Conservation (phyloP, 2,113 vertebrate species). For the Cyprinus carpio region DNA sequence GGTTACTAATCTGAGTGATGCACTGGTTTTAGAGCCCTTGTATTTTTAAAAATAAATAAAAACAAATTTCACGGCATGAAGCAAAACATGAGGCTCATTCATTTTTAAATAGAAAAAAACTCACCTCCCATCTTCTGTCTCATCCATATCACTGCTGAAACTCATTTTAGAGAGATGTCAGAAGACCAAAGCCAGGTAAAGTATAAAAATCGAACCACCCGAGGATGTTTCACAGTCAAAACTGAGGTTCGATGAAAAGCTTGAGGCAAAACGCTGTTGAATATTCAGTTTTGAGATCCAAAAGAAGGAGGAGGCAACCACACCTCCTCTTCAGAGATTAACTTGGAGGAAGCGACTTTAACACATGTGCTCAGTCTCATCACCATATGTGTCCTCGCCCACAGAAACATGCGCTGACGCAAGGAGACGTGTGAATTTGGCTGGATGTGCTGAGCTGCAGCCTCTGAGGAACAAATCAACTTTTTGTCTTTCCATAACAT, state of each 20-base stretch:
- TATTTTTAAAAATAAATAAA: neutral
- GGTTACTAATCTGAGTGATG: conserved; percentile 39
- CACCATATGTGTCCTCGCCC: conserved; percentile 38
- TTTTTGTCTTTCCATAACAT: conserved; percentile 65
- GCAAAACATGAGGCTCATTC: neutral
- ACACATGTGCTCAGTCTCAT: conserved; percentile 54
- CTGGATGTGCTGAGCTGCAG: conserved; percentile 15
- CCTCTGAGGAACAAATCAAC: conserved; percentile 56
- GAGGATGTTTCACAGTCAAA: conserved; percentile 11
- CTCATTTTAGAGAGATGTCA: conserved; percentile 63
- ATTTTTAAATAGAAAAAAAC: conserved; percentile 44
- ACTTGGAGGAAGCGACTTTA: conserved; percentile 65
- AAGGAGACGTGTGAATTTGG: conserved; percentile 51
- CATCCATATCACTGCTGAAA: conserved; percentile 70
- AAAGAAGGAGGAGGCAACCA: conserved; percentile 59
- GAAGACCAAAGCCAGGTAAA: neutral
- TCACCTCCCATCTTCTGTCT: conserved; percentile 76
- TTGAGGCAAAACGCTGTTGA: conserved; percentile 50
- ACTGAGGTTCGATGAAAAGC: conserved; percentile 49
- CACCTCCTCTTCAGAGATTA: conserved; percentile 78
- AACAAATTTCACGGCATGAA: neutral
- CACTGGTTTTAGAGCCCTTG: neutral
- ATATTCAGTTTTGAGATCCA: conserved; percentile 24
- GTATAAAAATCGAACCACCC: neutral
- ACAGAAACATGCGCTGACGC: conserved; percentile 40